Evolutionary conservation across 2,888 invertebrate species (phyloP).

Genomic region (Cheilosia grossa): DNA sequence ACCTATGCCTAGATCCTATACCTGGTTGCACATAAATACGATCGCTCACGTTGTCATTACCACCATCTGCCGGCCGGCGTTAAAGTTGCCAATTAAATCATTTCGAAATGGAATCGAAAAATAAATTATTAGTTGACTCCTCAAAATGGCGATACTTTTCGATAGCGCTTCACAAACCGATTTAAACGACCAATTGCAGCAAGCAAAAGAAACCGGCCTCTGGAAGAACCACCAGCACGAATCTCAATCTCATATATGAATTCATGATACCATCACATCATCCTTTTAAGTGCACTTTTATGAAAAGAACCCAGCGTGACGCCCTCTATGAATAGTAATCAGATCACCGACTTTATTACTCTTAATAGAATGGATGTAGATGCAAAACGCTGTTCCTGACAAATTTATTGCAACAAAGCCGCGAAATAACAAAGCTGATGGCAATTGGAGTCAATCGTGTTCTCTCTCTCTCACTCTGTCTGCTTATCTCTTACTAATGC

Average conservation of each 20-base stretch:
- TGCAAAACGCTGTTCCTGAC: constrained; percentile 51
- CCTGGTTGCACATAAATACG: too few relatives aligned
- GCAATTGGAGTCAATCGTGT: not conserved
- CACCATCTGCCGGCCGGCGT: too few relatives aligned
- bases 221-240: constrained; percentile 17
- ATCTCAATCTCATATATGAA: constrained; percentile 20
- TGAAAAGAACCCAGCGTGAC: constrained; percentile 69
- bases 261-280: constrained; percentile 67
- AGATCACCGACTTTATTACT: constrained; percentile 56
- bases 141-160: constrained; percentile 36
- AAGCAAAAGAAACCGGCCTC: not conserved
- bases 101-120: not conserved
- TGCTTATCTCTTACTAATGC: not conserved
- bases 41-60: too few relatives aligned
- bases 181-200: constrained; percentile 6
- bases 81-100: not conserved
- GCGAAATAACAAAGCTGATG: constrained; percentile 7
- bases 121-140: not conserved
- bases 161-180: constrained; percentile 31
- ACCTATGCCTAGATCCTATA: too few relatives aligned
- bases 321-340: constrained; percentile 71
- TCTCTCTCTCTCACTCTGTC: not conserved
- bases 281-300: constrained; percentile 52
- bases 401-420: constrained; percentile 53
- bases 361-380: not conserved